Percentiles rank a stretch among this genome's conserved stretches.
Conservation (phyloP, 2,797 vertebrate species). For the Carcharodon carcharias region DNA sequence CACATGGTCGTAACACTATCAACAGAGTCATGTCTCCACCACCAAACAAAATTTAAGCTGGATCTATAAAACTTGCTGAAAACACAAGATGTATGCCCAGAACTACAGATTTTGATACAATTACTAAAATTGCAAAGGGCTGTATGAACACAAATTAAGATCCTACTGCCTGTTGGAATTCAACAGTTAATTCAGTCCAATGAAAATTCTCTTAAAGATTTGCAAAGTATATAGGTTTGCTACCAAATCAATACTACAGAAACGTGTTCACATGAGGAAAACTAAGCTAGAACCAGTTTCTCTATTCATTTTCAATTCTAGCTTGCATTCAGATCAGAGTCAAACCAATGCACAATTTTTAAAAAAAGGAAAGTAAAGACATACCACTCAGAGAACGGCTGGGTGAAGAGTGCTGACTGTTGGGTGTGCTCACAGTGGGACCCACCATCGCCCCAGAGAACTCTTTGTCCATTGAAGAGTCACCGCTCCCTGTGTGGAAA, state of each 20-base stretch:
- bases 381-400: constrained; percentile 81
- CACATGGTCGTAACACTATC: background rate
- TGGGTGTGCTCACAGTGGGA: constrained; percentile 76
- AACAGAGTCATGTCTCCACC: background rate
- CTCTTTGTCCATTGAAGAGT: constrained; percentile 83
- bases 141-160: background rate
- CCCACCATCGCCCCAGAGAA: constrained; percentile 73
- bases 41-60: background rate
- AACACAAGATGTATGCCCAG: background rate
- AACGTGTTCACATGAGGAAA: background rate
- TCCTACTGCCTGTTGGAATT: background rate
- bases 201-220: background rate
- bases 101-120: background rate
- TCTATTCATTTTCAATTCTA: constrained; percentile 11
- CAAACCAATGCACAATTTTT: background rate
- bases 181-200: background rate
- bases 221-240: too few species aligned
- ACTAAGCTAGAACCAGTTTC: background rate
- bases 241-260: background rate
- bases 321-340: background rate
- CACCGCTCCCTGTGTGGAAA: constrained; percentile 74
- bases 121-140: background rate
- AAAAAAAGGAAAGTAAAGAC: constrained; percentile 41
- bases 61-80: background rate
- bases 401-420: constrained; percentile 84